phyloP scores from a whole-genome alignment of 2,888 invertebrate species.

The Drosophila dives region DNA sequence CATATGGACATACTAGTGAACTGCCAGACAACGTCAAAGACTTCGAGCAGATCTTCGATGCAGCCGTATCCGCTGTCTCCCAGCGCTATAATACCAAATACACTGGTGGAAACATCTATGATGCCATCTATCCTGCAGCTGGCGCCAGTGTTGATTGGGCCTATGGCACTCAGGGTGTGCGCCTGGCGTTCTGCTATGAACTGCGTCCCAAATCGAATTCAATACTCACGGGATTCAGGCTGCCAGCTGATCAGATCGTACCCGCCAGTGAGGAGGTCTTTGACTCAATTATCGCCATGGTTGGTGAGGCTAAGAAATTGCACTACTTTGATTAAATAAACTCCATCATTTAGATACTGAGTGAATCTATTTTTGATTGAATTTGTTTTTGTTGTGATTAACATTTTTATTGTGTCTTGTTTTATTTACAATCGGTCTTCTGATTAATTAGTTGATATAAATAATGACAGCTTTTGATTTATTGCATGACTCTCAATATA shows the following conservation, averaged over 20 bases:
- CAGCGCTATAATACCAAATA: conserved; percentile 88
- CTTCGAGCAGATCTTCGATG: conserved; percentile 83
- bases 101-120: conserved; percentile 87
- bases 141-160: conserved; percentile 92
- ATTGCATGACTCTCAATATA: background rate
- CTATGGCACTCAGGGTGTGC: conserved; percentile 87
- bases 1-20: conserved; percentile 88
- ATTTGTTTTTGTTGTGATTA: background rate
- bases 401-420: background rate
- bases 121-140: conserved; percentile 87
- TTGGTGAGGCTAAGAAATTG: conserved; percentile 83
- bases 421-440: background rate
- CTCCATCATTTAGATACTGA: background rate
- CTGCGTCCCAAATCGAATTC: conserved; percentile 85
- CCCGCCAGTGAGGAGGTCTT: conserved; percentile 89
- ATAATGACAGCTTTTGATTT: background rate
- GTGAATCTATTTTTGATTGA: background rate
- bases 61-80: conserved; percentile 83
- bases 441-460: background rate
- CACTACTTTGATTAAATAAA: conserved; percentile 65
- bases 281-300: conserved; percentile 86
- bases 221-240: conserved; percentile 87
- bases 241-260: conserved; percentile 88
- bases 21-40: conserved; percentile 86
- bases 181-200: conserved; percentile 86